These are phyloP conservation scores for Episyrphus balteatus DNA, from an alignment of 1,140 invertebrate genomes.

Conservation along the genomic window DNA sequence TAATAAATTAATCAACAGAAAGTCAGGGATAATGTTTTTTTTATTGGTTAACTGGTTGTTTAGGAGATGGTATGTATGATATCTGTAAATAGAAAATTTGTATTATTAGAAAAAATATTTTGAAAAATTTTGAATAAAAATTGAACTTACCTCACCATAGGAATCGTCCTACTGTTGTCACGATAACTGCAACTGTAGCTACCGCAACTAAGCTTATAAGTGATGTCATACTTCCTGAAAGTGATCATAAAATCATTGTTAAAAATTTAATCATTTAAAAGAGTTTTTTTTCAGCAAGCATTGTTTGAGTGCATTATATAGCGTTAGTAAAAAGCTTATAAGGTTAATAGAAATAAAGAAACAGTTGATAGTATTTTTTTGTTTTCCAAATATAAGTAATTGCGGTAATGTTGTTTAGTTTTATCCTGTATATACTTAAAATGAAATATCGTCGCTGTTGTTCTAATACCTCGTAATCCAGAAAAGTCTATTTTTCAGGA, in stretches of 20 bases:
- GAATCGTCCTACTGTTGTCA: conserved; percentile 13
- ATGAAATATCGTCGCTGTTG: too few relatives aligned
- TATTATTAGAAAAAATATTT: neutral
- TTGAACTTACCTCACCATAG: conserved; percentile 25
- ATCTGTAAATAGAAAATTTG: too few relatives aligned
- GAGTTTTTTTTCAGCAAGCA: neutral
- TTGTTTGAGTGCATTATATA: neutral
- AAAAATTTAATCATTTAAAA: conserved; percentile 1
- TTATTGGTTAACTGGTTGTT: too few relatives aligned
- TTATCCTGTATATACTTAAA: too few relatives aligned
- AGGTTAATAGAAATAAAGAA: conserved; percentile 8
- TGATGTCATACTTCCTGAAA: neutral
- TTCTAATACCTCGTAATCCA: too few relatives aligned
- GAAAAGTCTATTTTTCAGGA: too few relatives aligned
- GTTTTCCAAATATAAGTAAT: too few relatives aligned
- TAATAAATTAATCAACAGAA: too few relatives aligned
- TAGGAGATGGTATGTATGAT: too few relatives aligned
- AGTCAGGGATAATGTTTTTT: too few relatives aligned
- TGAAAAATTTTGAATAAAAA: neutral
- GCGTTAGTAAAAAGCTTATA: conserved; percentile 14
- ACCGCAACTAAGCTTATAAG: conserved; percentile 14
- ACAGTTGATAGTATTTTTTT: conserved; percentile 3
- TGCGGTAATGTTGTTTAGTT: too few relatives aligned
- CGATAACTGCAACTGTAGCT: conserved; percentile 15
- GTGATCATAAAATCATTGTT: conserved; percentile 10